phyloP scores from a whole-genome alignment of 1,140 invertebrate genomes.

The Physella acuta region DNA sequence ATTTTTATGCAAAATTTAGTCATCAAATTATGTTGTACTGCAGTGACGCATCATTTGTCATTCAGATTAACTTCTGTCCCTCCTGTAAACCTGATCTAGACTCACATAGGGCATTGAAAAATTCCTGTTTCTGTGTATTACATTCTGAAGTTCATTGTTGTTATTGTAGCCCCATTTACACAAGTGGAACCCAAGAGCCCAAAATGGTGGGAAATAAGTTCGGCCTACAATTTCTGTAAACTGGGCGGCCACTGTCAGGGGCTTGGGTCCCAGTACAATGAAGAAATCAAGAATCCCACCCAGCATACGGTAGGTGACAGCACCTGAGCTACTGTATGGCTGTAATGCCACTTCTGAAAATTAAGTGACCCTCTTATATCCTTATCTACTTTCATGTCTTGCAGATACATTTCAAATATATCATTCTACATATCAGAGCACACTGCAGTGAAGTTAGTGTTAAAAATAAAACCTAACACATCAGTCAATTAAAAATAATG shows the following conservation, averaged over 20 bases:
- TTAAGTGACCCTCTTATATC: too few species aligned
- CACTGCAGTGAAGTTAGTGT: too few species aligned
- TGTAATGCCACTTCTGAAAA: slow-evolving; percentile 25
- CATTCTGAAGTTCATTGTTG: slow-evolving; percentile 32
- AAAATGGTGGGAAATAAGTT: slow-evolving; percentile 50
- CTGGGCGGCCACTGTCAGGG: slow-evolving; percentile 77
- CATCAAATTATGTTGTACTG: too few species aligned
- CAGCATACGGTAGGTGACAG: slow-evolving; percentile 10
- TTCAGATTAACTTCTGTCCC: too few species aligned
- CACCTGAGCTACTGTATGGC: slow-evolving; percentile 5
- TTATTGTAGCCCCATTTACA: slow-evolving; percentile 44
- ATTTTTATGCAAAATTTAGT: too few species aligned
- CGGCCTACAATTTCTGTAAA: slow-evolving; percentile 64
- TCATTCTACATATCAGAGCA: too few species aligned
- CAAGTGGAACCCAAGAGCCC: slow-evolving; percentile 50
- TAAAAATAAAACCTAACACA: too few species aligned
- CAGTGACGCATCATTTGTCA: too few species aligned
- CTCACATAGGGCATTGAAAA: slow-evolving; percentile 48
- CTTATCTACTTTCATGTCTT: too few species aligned
- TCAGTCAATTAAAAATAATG: too few species aligned
- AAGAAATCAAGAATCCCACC: slow-evolving; percentile 54
- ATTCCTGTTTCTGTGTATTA: slow-evolving; percentile 40
- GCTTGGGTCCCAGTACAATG: slow-evolving; percentile 58
- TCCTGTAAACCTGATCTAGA: too few species aligned
- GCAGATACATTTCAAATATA: too few species aligned